A percentile compares a stretch with the other conserved stretches of the same genome.
phyloP scores from a whole-genome alignment of 2,888 invertebrate genomes.

The Brachyptera putata region DNA sequence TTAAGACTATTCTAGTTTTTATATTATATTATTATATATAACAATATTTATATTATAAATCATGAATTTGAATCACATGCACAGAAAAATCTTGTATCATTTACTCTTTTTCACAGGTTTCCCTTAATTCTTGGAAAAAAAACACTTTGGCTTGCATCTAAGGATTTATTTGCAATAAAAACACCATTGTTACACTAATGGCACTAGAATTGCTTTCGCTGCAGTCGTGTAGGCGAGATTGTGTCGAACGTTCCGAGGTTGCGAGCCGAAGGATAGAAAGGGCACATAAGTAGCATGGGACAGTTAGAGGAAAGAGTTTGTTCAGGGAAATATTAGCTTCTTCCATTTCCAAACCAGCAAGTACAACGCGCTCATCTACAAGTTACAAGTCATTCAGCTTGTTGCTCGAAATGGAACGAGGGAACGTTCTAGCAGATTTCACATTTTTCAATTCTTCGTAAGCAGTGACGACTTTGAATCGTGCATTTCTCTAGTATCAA shows the following conservation, averaged over 20 bases:
- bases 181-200: constrained; percentile 50
- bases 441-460: neutral
- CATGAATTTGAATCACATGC: constrained; percentile 45
- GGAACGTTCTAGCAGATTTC: constrained; percentile 2
- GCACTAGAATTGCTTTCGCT: constrained; percentile 49
- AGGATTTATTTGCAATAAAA: constrained; percentile 45
- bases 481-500: neutral
- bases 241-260: constrained; percentile 13
- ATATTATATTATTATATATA: constrained; percentile 48
- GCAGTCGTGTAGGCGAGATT: constrained; percentile 11
- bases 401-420: constrained; percentile 9
- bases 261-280: constrained; percentile 6
- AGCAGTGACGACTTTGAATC: neutral
- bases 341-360: constrained; percentile 17
- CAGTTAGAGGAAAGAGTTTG: constrained; percentile 14
- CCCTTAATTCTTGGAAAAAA: constrained; percentile 24
- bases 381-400: neutral
- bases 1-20: constrained; percentile 34
- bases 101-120: constrained; percentile 25
- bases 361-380: constrained; percentile 2
- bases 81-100: constrained; percentile 43
- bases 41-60: constrained; percentile 54
- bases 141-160: constrained; percentile 53
- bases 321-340: constrained; percentile 2
- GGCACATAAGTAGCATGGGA: constrained; percentile 20